These are phyloP conservation scores for Palaemon carinicauda DNA, from an alignment of 1,140 invertebrate genomes.

Conservation along the genomic window DNA sequence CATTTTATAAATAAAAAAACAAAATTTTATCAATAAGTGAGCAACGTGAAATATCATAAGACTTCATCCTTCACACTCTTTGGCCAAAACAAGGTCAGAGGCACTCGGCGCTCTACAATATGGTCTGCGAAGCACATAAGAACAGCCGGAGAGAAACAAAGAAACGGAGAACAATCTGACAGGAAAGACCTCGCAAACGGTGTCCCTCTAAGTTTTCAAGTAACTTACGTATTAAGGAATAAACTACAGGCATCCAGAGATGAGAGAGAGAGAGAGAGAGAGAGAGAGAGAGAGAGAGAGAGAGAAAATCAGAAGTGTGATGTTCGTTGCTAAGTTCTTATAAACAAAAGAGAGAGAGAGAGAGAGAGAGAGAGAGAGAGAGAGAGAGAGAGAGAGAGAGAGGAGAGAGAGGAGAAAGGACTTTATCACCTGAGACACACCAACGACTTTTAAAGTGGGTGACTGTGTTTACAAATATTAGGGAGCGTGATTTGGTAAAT, in stretches of 20 bases:
- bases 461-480: background rate
- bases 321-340: too few species aligned
- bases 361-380: background rate
- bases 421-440: background rate
- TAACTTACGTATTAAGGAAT: too few species aligned
- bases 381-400: background rate
- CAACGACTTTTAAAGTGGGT: background rate
- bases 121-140: background rate
- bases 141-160: background rate
- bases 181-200: too few species aligned
- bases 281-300: background rate
- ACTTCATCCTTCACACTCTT: too few species aligned
- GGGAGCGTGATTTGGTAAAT: too few species aligned
- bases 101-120: too few species aligned
- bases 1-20: too few species aligned
- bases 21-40: too few species aligned
- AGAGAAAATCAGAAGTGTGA: background rate
- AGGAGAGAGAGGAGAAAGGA: background rate
- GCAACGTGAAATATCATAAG: too few species aligned
- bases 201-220: too few species aligned
- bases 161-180: background rate
- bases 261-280: slow-evolving; percentile 2
- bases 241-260: too few species aligned
- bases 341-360: background rate
- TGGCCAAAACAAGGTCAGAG: too few species aligned